These are phyloP conservation scores for Pica pica DNA, from an alignment of 2,113 vertebrate genomes.

Conservation along the genomic window DNA sequence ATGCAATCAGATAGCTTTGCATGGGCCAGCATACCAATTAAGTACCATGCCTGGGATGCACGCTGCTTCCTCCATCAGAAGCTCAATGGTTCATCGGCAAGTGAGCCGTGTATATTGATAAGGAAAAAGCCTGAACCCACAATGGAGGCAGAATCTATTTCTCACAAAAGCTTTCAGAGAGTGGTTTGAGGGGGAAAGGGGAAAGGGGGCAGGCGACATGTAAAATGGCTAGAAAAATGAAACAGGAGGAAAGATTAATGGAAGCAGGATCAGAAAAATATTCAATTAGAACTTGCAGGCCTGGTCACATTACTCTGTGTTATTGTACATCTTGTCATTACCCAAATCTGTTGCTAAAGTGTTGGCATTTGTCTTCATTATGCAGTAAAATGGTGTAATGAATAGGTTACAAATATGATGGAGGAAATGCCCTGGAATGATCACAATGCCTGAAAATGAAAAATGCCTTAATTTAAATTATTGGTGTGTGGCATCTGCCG, in stretches of 20 bases:
- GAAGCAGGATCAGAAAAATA: conserved; percentile 62
- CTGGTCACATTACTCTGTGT: conserved; percentile 68
- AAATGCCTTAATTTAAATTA: conserved; percentile 44
- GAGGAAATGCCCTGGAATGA: conserved; percentile 52
- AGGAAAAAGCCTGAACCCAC: conserved; percentile 38
- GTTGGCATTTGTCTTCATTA: conserved; percentile 77
- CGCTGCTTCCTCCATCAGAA: conserved; percentile 31
- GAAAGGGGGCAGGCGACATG: not conserved
- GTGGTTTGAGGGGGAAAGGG: not conserved
- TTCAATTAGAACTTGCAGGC: conserved; percentile 72
- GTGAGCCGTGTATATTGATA: conserved; percentile 39
- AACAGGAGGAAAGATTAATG: conserved; percentile 69
- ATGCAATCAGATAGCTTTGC: conserved; percentile 73
- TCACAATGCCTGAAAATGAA: conserved; percentile 38
- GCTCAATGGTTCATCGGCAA: conserved; percentile 51
- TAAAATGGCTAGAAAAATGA: conserved; percentile 29
- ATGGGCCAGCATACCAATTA: conserved; percentile 76
- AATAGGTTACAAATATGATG: conserved; percentile 66
- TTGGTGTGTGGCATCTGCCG: conserved; percentile 25
- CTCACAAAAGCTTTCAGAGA: conserved; percentile 35
- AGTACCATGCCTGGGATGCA: conserved; percentile 36
- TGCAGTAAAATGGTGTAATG: conserved; percentile 63
- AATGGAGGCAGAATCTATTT: conserved; percentile 43
- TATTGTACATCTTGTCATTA: conserved; percentile 72
- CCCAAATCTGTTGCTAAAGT: conserved; percentile 73